Percentiles rank a stretch among this genome's conserved stretches.
Conservation (phyloP, 2,113 vertebrate genomes). For the Saiga tatarica region DNA sequence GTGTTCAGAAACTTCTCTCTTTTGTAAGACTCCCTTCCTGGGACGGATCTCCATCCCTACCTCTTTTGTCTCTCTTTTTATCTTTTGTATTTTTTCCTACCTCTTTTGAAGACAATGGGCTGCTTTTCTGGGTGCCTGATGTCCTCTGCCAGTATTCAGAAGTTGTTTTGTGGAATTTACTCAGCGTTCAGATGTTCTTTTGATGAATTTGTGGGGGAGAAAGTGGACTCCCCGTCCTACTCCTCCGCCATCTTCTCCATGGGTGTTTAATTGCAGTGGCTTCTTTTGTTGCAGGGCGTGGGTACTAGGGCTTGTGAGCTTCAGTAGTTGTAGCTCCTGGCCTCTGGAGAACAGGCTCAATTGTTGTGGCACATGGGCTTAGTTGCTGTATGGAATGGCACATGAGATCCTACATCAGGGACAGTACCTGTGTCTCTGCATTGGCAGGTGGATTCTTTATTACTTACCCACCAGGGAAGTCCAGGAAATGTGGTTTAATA, state of each 20-base stretch:
- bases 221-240: no score
- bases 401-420: neutral
- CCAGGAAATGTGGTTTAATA: neutral
- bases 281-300: neutral
- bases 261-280: neutral
- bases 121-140: no score
- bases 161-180: no score
- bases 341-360: neutral
- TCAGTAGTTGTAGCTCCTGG: neutral
- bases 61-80: no score
- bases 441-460: neutral
- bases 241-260: neutral
- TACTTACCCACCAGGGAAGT: neutral
- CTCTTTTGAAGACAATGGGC: no score
- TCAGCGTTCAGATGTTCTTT: no score
- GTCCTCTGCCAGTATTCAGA: no score
- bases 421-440: neutral
- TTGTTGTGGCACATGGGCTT: neutral
- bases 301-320: neutral
- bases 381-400: neutral
- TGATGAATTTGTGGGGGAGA: no score
- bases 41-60: no score
- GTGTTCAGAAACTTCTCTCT: no score
- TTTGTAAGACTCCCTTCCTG: no score
- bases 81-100: no score